phyloP scores from a whole-genome alignment of 2,113 vertebrate species.

The Talpa occidentalis region DNA sequence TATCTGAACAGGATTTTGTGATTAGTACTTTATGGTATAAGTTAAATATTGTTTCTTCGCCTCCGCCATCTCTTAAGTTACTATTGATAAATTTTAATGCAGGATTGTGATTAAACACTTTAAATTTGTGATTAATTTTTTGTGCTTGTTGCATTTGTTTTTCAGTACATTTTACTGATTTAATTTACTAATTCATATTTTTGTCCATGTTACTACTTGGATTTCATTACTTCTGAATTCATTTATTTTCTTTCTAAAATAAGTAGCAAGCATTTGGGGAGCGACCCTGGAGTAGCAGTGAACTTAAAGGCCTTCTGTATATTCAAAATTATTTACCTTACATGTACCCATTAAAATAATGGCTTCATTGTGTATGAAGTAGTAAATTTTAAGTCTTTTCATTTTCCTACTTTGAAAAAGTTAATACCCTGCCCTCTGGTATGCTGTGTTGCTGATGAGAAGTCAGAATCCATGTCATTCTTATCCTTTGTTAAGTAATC shows the following conservation, averaged over 20 bases:
- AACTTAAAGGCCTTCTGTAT: neutral
- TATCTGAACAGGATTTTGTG: constrained; percentile 35
- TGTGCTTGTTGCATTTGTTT: neutral
- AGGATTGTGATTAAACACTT: constrained; percentile 29
- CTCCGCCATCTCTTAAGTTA: neutral
- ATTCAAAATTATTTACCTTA: neutral
- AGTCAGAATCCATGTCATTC: neutral
- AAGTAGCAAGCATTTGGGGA: neutral
- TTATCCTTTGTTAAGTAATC: constrained; percentile 6
- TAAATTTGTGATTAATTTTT: constrained; percentile 22
- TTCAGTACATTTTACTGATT: neutral
- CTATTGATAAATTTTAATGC: constrained; percentile 33
- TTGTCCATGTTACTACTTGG: neutral
- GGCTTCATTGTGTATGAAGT: constrained; percentile 27
- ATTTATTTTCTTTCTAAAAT: constrained; percentile 54
- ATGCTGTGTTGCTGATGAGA: neutral
- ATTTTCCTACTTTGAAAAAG: neutral
- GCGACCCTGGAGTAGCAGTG: neutral
- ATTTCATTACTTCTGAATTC: constrained; percentile 48
- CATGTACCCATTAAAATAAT: constrained; percentile 24
- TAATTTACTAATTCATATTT: constrained; percentile 20
- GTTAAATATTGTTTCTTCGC: neutral
- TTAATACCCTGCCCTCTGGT: neutral
- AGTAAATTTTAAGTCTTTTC: neutral
- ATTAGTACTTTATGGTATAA: constrained; percentile 5